Evolutionary conservation across 30 jellyfish, hydroid and myxozoan genomes (phyloP).

Genomic region (Morbakka virulenta): DNA sequence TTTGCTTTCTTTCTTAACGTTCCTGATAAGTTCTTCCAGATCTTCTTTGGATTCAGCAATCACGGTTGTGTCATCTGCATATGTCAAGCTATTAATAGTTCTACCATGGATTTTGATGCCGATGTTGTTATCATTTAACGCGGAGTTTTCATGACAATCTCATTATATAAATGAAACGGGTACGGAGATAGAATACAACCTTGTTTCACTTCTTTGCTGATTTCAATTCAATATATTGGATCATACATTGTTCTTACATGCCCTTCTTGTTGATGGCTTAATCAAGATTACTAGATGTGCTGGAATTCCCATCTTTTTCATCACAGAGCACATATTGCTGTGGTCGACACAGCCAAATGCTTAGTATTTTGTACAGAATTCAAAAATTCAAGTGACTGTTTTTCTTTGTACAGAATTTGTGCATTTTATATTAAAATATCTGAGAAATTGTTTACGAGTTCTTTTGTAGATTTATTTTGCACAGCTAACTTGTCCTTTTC

Average conservation of each 20-base stretch:
- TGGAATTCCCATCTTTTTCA: no score
- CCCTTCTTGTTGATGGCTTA: background rate
- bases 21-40: background rate
- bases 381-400: no score
- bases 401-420: no score
- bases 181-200: background rate
- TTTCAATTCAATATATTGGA: background rate
- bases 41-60: background rate
- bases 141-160: background rate
- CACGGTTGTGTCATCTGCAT: conserved; percentile 2
- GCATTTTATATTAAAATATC: no score
- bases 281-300: no score
- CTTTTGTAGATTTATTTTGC: no score
- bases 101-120: background rate
- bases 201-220: background rate
- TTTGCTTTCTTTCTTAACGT: background rate
- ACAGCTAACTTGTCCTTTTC: no score
- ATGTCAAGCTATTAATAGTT: background rate
- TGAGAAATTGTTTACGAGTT: no score
- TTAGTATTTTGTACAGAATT: no score
- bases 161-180: background rate
- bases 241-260: background rate
- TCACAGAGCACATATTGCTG: no score
- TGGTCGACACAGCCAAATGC: no score
- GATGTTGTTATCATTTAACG: background rate